A percentile compares a stretch with the other conserved stretches of the same genome.
Conservation (phyloP, 2,113 vertebrate genomes). For the Rhabdornis inornatus region DNA sequence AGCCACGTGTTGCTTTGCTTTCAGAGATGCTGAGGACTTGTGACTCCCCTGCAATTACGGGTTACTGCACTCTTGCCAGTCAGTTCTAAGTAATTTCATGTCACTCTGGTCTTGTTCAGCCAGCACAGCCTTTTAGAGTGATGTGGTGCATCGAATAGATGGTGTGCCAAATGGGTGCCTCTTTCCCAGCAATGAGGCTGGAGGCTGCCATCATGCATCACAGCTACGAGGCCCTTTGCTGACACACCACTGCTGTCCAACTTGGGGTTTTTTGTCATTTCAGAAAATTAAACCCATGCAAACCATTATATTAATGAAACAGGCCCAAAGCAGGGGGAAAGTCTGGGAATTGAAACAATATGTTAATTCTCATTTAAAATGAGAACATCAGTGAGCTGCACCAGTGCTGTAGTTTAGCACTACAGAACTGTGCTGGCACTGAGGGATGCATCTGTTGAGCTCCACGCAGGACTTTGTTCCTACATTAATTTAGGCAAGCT, state of each 20-base stretch:
- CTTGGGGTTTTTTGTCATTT: not conserved
- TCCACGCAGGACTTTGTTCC: not conserved
- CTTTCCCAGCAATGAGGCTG: not conserved
- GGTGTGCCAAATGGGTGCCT: not conserved
- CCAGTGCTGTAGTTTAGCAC: not conserved
- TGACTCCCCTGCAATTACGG: not conserved
- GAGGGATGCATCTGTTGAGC: not conserved
- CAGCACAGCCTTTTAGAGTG: not conserved
- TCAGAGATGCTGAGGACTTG: not conserved
- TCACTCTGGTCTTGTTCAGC: not conserved
- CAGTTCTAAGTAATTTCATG: not conserved
- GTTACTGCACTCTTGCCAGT: not conserved
- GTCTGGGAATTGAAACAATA: not conserved
- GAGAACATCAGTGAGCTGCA: not conserved
- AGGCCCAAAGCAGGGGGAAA: not conserved
- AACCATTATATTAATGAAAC: not conserved
- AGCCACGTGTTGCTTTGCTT: not conserved
- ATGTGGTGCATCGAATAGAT: accelerated
- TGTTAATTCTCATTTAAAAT: not conserved
- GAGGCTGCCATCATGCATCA: not conserved
- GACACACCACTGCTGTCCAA: not conserved
- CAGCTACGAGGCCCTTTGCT: accelerated
- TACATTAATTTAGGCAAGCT: not conserved
- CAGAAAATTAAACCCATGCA: not conserved
- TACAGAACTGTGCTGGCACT: not conserved